Base-by-base conservation (phyloP, 2,888 invertebrate genomes). In the Drosophila limbata region DNA sequence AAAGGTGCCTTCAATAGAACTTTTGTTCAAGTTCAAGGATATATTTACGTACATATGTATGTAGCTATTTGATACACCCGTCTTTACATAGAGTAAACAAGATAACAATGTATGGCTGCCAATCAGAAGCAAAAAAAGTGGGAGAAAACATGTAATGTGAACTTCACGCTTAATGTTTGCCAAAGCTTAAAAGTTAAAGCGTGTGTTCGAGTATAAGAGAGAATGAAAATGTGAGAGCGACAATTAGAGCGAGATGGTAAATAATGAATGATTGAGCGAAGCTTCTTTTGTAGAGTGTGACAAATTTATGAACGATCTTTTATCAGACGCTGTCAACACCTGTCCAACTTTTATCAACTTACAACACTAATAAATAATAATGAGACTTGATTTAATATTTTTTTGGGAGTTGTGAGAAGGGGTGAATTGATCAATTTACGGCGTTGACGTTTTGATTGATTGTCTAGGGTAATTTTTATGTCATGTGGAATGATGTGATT, bases 381-480 rank as follows among this genome's bases (percentile, higher is more conserved):
- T 42, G 15, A 50, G 37, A 28, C 44, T 17, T 4, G 21, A 47
- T 52, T 69, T 28, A 21, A 17, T 48, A n/a, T 47, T 25, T 25
- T 25, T 5, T 21, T 42, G 33, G 40, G 19, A 11, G 19, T 17
- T 55, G 1, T 33, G 2, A 33, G 13, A 19, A 8, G 50, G 17
- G 57, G 50, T 37, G 10, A 33, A 9, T 56, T 72, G 73, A 84
- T 77, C 57, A 69, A 77, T 84, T 71, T 85, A 82, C 69, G 69
- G 45, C 25, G 13, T 52, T 79, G 77, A 62, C 73, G 39, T 10
- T 52, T 71, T 81, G 88, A 83, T 86, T 80, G 75, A 80, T 79
- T 55, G 17, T 61, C 39, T 56, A 71, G 68, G 64, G 72, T 71
- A 66, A 81, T 70, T 69, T 73, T 72, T 69, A n/a, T 76, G 77